These are phyloP conservation scores for Sylvilagus floridanus DNA, from an alignment of 2,797 vertebrate genomes.

Conservation along the genomic window DNA sequence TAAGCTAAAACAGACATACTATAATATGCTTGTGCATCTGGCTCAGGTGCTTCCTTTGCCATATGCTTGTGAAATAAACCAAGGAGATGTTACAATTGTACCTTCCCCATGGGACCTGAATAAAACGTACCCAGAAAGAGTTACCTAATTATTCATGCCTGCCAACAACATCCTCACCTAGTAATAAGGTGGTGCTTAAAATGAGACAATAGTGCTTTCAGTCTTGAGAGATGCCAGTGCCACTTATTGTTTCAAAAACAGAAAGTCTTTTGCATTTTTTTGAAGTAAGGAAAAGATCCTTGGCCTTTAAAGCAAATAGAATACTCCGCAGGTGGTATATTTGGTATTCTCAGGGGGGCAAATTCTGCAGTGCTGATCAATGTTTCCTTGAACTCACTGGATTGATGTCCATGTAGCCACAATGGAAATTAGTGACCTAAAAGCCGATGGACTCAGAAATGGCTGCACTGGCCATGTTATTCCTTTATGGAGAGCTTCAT, in stretches of 20 bases:
- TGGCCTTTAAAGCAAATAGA: conserved; percentile 76
- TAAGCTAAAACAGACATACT: conserved; percentile 75
- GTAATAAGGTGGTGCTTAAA: conserved; percentile 80
- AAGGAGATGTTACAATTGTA: conserved; percentile 78
- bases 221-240: conserved; percentile 79
- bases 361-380: not conserved
- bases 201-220: conserved; percentile 80
- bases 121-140: conserved; percentile 79
- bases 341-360: conserved; percentile 47
- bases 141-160: conserved; percentile 83
- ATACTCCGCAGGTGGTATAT: conserved; percentile 64
- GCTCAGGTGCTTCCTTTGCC: conserved; percentile 72
- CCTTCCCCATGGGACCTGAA: conserved; percentile 72
- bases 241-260: conserved; percentile 81
- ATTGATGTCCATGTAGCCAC: not conserved
- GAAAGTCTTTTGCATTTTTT: conserved; percentile 78
- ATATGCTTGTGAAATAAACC: conserved; percentile 82
- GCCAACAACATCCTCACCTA: conserved; percentile 79
- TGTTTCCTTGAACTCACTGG: not conserved
- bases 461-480: not conserved
- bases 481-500: not conserved
- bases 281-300: conserved; percentile 69
- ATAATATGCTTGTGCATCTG: conserved; percentile 72
- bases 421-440: conserved; percentile 16
- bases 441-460: not conserved